Base-by-base conservation (phyloP, 1,140 invertebrate genomes). In the Ctenoplectra terminalis region DNA sequence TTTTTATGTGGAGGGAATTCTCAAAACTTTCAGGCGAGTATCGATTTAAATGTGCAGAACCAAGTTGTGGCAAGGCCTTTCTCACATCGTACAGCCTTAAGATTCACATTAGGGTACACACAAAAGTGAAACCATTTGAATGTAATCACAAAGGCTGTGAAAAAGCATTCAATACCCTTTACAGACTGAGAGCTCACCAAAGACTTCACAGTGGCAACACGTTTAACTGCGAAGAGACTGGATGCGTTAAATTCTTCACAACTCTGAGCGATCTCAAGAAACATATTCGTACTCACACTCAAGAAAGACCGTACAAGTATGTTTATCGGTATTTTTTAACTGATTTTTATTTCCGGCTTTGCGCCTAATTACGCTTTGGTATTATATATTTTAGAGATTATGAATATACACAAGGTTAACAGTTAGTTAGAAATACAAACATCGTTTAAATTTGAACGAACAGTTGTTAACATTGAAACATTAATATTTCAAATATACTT, bases 51-150 rank as follows among this genome's bases (percentile, higher is more conserved):
- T 99, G 98, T 94, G 95, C 96, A 43, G 96, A 98, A 92, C 95
- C 96, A 76, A 96, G 95, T 83, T 99, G 98, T 94, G 97, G 97
- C 58, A 99, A 99, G 94, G 97, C 97, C 69, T 99, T 99, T 94
- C 95, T 99, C 34, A 99, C 98, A 17, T 99, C 97, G 48, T 99
- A 99, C 94, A 98, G 98, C 93, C 94, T 99, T 76, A 99, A 99
- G 94, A 98, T 99, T 87, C 98, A 99, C 93, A 96, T 98, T 76
- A 95, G 98, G 87, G 98, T 99, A 72, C 98, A 99, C 93, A 99
- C 98, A 0, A 98, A 99, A 94, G 96, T 98, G 66, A 98, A 98
- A 95, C 97, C 97, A 17, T 99, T 98, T 92, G 96, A 97, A 90
- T 97, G 97, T 90, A 95, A 95, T 71, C 95, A 96, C 81, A 95